Evolutionary conservation across 2,888 invertebrate genomes (phyloP).

Genomic region (Oeneis ivallda): DNA sequence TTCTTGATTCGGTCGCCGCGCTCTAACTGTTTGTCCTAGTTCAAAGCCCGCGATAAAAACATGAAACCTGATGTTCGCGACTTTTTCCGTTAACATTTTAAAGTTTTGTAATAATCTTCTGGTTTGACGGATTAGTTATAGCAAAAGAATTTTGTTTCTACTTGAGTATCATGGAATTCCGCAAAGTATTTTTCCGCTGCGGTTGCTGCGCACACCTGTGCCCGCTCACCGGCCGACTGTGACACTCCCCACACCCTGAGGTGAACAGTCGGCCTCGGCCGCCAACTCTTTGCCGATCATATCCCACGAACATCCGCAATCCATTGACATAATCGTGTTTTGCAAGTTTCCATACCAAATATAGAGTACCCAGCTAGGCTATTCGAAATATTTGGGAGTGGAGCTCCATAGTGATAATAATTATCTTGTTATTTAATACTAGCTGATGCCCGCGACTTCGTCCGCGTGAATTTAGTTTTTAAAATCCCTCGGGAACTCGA

Average conservation of each 20-base stretch:
- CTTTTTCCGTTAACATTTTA: too few relatives aligned
- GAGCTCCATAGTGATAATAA: background rate
- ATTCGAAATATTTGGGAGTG: conserved; percentile 2
- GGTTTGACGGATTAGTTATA: too few relatives aligned
- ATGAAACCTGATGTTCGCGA: too few relatives aligned
- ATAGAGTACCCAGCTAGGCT: conserved; percentile 1
- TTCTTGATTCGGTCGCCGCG: too few relatives aligned
- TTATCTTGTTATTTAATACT: background rate
- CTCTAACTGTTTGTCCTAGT: too few relatives aligned
- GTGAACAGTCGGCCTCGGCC: conserved; percentile 37
- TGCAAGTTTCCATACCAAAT: conserved; percentile 18
- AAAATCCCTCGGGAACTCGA: too few relatives aligned
- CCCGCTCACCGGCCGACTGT: conserved; percentile 1
- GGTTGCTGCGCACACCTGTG: background rate
- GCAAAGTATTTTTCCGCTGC: background rate
- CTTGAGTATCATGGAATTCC: too few relatives aligned
- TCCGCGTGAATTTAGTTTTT: too few relatives aligned
- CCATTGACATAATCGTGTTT: conserved; percentile 26
- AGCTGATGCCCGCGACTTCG: too few relatives aligned
- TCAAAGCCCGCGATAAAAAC: too few relatives aligned
- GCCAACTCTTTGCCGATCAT: conserved; percentile 25
- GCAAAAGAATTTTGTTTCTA: too few relatives aligned
- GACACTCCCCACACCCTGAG: conserved; percentile 28
- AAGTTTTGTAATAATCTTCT: too few relatives aligned
- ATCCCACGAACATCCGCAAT: conserved; percentile 35